Conservation (phyloP, 2,888 invertebrate species). For the Drosophila merina region DNA sequence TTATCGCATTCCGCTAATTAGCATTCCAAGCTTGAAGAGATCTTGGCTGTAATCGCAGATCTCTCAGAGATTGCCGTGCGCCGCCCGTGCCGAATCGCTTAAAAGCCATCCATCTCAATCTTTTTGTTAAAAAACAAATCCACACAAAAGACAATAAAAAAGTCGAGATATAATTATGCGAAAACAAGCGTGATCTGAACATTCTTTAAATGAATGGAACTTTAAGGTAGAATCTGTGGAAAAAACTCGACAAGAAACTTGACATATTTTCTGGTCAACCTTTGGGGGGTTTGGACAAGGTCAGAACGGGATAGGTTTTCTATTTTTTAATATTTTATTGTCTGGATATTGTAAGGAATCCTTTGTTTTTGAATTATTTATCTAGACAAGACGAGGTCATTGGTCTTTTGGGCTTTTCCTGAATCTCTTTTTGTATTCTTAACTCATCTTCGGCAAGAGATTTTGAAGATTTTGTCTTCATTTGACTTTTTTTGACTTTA, state of each 20-base stretch:
- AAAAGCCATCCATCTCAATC: conserved; percentile 61
- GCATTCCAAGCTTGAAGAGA: conserved; percentile 25
- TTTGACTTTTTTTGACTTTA: conserved; percentile 36
- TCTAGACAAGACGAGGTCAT: conserved; percentile 57
- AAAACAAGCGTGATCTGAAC: conserved; percentile 14
- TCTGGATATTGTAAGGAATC: not conserved
- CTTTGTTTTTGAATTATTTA: conserved; percentile 6
- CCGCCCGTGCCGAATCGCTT: conserved; percentile 57
- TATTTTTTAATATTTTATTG: not conserved
- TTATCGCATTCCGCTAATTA: conserved; percentile 6
- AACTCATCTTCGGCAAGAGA: not conserved
- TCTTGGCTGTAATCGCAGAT: conserved; percentile 11
- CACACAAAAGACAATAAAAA: conserved; percentile 31
- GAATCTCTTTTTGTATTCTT: not conserved
- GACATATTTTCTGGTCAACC: not conserved
- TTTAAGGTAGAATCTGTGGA: conserved; percentile 3
- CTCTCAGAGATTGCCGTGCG: conserved; percentile 6
- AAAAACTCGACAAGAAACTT: not conserved
- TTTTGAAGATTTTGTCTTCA: conserved; percentile 24
- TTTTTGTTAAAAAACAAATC: not conserved
- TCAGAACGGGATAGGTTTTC: conserved; percentile 10
- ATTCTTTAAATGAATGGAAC: conserved; percentile 3
- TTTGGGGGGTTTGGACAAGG: not conserved
- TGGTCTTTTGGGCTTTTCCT: conserved; percentile 33
- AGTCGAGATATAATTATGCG: conserved; percentile 32